These are phyloP conservation scores for Nemurella pictetii DNA, from an alignment of 2,888 invertebrate species.

Conservation along the genomic window DNA sequence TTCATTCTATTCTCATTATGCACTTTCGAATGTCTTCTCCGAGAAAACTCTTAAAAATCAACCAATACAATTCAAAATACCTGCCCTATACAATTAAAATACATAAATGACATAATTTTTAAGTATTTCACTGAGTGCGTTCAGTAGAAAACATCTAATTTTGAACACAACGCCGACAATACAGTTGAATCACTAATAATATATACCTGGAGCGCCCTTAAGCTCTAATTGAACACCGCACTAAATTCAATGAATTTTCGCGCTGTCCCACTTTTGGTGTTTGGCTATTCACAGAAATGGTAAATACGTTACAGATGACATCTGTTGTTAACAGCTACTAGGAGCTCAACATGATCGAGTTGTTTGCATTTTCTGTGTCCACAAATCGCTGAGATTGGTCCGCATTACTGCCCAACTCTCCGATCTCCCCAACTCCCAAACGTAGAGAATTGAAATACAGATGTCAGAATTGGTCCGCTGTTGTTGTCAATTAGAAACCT, in stretches of 20 bases:
- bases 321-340: slow-evolving; percentile 26
- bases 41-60: too few relatives aligned
- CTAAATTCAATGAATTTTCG: background rate
- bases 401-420: background rate
- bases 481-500: slow-evolving; percentile 35
- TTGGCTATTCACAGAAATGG: background rate
- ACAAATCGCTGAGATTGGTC: background rate
- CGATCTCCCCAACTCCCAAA: background rate
- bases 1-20: too few relatives aligned
- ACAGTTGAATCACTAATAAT: too few relatives aligned
- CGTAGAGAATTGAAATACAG: slow-evolving; percentile 28
- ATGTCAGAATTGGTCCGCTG: slow-evolving; percentile 31
- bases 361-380: slow-evolving; percentile 24
- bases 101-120: too few relatives aligned
- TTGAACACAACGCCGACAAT: too few relatives aligned
- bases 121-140: too few relatives aligned
- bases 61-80: too few relatives aligned
- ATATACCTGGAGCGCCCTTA: too few relatives aligned
- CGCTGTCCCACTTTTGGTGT: background rate
- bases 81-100: too few relatives aligned
- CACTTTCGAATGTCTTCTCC: too few relatives aligned
- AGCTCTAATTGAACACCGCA: too few relatives aligned
- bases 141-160: too few relatives aligned
- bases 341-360: slow-evolving; percentile 3
- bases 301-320: slow-evolving; percentile 31